These are phyloP conservation scores for Patiria miniata DNA, from an alignment of 35 echinoderm and acorn worm species.

Conservation along the genomic window DNA sequence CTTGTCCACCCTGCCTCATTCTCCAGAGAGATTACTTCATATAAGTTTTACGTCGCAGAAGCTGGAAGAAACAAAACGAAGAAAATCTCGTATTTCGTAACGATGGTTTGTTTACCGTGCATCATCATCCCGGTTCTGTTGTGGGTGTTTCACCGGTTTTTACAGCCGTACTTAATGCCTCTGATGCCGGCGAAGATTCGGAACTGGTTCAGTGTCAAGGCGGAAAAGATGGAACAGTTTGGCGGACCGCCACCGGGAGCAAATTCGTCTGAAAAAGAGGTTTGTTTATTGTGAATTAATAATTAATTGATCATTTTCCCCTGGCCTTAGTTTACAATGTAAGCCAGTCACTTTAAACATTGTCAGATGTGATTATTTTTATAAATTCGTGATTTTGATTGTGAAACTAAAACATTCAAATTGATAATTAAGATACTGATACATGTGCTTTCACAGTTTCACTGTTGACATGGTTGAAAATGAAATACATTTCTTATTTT, in stretches of 20 bases:
- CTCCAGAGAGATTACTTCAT: background rate
- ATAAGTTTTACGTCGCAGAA: background rate
- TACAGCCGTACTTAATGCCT: slow-evolving; percentile 79
- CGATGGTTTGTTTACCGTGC: slow-evolving; percentile 85
- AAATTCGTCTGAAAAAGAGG: slow-evolving; percentile 11
- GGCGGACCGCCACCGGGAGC: background rate
- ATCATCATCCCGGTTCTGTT: slow-evolving; percentile 76
- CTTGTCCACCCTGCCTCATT: background rate
- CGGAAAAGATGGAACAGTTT: background rate
- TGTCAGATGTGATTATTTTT: background rate
- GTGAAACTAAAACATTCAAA: no score
- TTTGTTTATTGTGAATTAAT: background rate
- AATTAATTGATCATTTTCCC: background rate
- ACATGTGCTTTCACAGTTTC: no score
- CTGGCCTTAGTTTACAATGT: no score
- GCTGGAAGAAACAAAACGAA: background rate
- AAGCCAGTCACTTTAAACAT: background rate
- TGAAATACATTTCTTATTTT: no score
- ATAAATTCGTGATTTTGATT: no score
- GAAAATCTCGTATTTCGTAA: background rate
- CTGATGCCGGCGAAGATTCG: slow-evolving; percentile 71
- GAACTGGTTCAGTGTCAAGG: slow-evolving; percentile 73
- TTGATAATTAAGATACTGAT: no score
- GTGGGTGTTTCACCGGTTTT: slow-evolving; percentile 81
- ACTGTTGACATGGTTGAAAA: no score